Evolutionary conservation across 2,888 invertebrate genomes (phyloP).

Genomic region (Abrostola tripartita): DNA sequence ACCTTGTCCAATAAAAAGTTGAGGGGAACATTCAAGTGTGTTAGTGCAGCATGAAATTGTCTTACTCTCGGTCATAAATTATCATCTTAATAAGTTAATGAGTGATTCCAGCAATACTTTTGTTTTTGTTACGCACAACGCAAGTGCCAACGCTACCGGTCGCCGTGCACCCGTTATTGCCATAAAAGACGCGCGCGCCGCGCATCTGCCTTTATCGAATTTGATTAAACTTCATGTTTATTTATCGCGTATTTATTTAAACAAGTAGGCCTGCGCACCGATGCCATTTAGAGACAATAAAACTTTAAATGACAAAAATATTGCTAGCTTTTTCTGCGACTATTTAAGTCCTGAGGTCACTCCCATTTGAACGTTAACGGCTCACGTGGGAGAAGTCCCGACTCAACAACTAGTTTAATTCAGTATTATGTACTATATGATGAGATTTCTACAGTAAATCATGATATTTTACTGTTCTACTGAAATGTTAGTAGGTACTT

Average conservation of each 20-base stretch:
- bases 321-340: slow-evolving; percentile 44
- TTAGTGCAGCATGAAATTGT: slow-evolving; percentile 79
- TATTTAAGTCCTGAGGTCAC: slow-evolving; percentile 48
- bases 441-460: slow-evolving; percentile 36
- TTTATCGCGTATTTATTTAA: slow-evolving; percentile 81
- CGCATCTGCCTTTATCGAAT: slow-evolving; percentile 87
- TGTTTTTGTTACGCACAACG: slow-evolving; percentile 75
- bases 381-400: slow-evolving; percentile 38
- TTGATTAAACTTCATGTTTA: slow-evolving; percentile 87
- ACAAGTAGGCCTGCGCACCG: slow-evolving; percentile 65
- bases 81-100: slow-evolving; percentile 87
- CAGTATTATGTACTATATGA: slow-evolving; percentile 37
- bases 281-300: slow-evolving; percentile 65
- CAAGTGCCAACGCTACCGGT: slow-evolving; percentile 76
- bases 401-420: slow-evolving; percentile 45
- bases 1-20: slow-evolving; percentile 58
- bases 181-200: slow-evolving; percentile 75
- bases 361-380: slow-evolving; percentile 41
- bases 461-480: slow-evolving; percentile 16
- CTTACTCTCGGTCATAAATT: slow-evolving; percentile 81
- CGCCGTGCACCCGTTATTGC: slow-evolving; percentile 77
- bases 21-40: slow-evolving; percentile 61
- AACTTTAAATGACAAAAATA: slow-evolving; percentile 51
- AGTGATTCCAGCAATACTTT: slow-evolving; percentile 83
- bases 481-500: slow-evolving; percentile 24